Percentiles rank a stretch among this genome's conserved stretches.
Evolutionary conservation across 2,888 invertebrate species (phyloP).

Genomic region (Pseudeuparius sepicola): DNA sequence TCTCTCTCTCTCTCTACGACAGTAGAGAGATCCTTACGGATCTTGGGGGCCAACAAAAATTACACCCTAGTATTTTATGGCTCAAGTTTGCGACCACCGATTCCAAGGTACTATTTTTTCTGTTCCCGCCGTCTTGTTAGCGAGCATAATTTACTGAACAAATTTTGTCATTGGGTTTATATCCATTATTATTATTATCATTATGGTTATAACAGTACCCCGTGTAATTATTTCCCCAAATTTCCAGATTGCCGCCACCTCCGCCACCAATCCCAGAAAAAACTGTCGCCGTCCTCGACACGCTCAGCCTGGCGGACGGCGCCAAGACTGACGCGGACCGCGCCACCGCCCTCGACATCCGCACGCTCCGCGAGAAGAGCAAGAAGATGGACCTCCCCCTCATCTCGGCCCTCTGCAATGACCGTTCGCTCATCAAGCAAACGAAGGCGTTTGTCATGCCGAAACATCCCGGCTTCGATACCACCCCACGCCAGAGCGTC

Average conservation of each 20-base stretch:
- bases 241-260: conserved; percentile 45
- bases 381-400: conserved; percentile 83
- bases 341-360: conserved; percentile 55
- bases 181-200: too few relatives aligned
- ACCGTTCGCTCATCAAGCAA: conserved; percentile 78
- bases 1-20: too few relatives aligned
- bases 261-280: conserved; percentile 36
- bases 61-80: too few relatives aligned
- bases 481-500: conserved; percentile 38
- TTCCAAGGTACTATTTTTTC: too few relatives aligned
- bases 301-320: conserved; percentile 17
- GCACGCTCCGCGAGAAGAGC: conserved; percentile 77
- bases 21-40: too few relatives aligned
- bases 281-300: conserved; percentile 19
- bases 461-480: conserved; percentile 45
- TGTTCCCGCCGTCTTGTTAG: too few relatives aligned
- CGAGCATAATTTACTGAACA: too few relatives aligned
- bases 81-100: too few relatives aligned
- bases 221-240: too few relatives aligned
- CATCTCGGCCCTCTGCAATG: conserved; percentile 88
- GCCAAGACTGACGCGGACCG: conserved; percentile 18
- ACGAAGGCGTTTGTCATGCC: conserved; percentile 78
- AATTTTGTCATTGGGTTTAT: too few relatives aligned
- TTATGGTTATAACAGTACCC: too few relatives aligned
- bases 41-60: too few relatives aligned